A percentile compares a stretch with the other conserved stretches of the same genome.
These are phyloP conservation scores for Capreolus pygargus DNA, from an alignment of 2,113 vertebrate species.

Conservation along the genomic window DNA sequence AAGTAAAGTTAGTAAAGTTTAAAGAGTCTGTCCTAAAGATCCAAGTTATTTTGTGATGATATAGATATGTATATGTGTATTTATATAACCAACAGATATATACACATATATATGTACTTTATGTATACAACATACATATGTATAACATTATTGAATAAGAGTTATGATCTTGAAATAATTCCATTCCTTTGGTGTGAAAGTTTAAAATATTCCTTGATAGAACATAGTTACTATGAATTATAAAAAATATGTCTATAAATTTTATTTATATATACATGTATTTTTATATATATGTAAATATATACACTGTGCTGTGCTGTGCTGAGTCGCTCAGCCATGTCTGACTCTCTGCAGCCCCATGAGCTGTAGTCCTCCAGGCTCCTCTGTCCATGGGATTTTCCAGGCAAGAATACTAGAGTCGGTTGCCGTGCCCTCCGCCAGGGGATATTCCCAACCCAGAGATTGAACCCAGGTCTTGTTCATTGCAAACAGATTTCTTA, in stretches of 20 bases:
- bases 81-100: neutral
- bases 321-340: neutral
- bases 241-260: neutral
- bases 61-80: neutral
- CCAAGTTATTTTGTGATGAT: neutral
- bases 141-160: neutral
- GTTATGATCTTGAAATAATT: neutral
- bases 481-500: neutral
- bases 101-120: neutral
- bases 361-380: neutral
- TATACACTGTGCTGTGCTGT: neutral
- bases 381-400: neutral
- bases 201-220: constrained; percentile 10
- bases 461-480: neutral
- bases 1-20: neutral
- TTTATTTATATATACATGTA: neutral
- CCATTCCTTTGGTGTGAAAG: neutral
- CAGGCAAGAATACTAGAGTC: neutral
- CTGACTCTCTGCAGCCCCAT: neutral
- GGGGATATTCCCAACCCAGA: neutral
- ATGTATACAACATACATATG: neutral
- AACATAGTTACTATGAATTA: neutral
- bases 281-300: neutral
- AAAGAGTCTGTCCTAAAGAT: neutral
- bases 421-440: neutral